Base-by-base conservation (phyloP, 2,797 vertebrate genomes). In the Diceros bicornis region DNA sequence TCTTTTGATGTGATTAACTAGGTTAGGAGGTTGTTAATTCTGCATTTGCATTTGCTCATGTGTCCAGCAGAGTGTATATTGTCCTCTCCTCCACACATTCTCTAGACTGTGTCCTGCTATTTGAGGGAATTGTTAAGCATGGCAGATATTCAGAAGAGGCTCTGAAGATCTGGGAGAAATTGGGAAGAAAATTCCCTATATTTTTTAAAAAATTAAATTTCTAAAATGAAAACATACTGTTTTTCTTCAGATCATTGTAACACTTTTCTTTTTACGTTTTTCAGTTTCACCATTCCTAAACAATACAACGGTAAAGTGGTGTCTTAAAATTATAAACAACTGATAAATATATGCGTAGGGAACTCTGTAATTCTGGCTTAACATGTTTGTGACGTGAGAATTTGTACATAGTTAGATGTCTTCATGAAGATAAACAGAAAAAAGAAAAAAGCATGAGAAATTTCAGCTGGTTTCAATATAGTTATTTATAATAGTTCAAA, bases 401-500 rank as follows among this genome's bases (percentile, higher is more conserved):
- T 92, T 92, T 91, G n/a, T 34, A 69, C 18, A 47, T 64, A 72
- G 52, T 77, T 78, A 59, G 11, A 34, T 91, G 81, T 74, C n/a
- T 75, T 87, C 25, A 84, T 72, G 17, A 97, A 44, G 34, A 5
- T 59, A 82, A 88, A 66, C 1, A 79, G 34, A 90, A 91, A 82
- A 57, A n/a, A 41, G 20, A 82, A 64, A 84, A 78, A 81, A 61
- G 47, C n/a, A 66, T 62, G 61, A 78, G 34, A 74, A 37, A 92
- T 69, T 81, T 90, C 23, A 84, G 16, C 61, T 91, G n/a, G 17
- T 77, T 97, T 82, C 57, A 88, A 44, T 77, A 64, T 16, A 78
- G 4, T 69, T 96, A n/a, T 85, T 86, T 93, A 44, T 50, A 83
- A 57, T 41, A 86, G 62, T 17, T 94, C n/a, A 82, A 82, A 61